These are phyloP conservation scores for Laothoe populi DNA, from an alignment of 2,888 invertebrate genomes.

Conservation along the genomic window DNA sequence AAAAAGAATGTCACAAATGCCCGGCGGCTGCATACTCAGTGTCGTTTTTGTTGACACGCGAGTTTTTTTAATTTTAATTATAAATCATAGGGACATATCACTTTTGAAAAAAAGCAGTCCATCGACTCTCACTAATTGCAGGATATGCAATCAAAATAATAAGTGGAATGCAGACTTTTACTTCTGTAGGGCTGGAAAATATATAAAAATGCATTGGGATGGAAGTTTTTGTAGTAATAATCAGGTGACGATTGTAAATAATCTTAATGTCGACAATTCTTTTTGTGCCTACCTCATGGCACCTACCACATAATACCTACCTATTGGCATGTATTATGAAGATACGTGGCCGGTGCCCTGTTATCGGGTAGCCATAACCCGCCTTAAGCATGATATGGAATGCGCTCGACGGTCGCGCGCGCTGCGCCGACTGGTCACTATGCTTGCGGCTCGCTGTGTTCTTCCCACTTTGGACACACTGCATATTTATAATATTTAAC, in stretches of 20 bases:
- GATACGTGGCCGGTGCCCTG: not conserved
- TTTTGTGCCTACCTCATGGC: no score
- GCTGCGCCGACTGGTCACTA: conserved; percentile 47
- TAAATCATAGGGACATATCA: conserved; percentile 70
- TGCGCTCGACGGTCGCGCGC: conserved; percentile 50
- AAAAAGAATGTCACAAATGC: conserved; percentile 57
- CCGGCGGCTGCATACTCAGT: conserved; percentile 52
- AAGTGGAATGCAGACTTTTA: not conserved
- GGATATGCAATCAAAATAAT: not conserved
- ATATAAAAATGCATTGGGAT: no score
- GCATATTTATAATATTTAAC: not conserved
- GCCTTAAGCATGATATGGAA: conserved; percentile 41
- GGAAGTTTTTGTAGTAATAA: no score
- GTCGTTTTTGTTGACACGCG: conserved; percentile 61
- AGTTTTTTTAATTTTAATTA: conserved; percentile 77
- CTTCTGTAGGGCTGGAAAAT: no score
- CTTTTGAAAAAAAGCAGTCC: conserved; percentile 52
- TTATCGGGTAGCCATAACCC: conserved; percentile 6
- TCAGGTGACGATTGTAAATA: no score
- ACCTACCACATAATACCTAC: no score
- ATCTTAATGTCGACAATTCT: no score
- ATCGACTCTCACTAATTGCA: not conserved
- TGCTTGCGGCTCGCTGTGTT: conserved; percentile 27
- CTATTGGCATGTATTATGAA: no score
- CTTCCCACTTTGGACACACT: conserved; percentile 37